A percentile compares a stretch with the other conserved stretches of the same genome.
Evolutionary conservation across 2,888 invertebrate genomes (phyloP).

Genomic region (Slavum lentiscoides): DNA sequence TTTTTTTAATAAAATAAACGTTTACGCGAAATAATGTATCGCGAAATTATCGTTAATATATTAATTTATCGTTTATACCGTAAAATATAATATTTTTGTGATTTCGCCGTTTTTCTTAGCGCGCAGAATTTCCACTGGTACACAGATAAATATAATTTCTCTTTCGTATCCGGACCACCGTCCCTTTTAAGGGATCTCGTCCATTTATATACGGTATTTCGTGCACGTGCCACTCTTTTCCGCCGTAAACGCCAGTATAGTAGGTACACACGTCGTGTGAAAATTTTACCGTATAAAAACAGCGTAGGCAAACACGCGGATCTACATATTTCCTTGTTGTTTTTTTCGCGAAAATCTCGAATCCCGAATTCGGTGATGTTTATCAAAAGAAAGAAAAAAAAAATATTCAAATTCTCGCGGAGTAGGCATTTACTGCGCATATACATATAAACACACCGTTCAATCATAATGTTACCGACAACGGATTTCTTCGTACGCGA

Average conservation of each 20-base stretch:
- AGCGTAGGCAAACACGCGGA: neutral
- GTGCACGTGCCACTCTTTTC: slow-evolving; percentile 19
- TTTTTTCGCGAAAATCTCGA: too few relatives aligned
- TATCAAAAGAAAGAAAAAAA: neutral
- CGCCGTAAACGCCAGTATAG: neutral
- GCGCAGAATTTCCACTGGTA: too few relatives aligned
- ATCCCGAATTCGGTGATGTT: neutral
- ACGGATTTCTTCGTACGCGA: too few relatives aligned
- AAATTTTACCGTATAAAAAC: neutral
- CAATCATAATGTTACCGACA: too few relatives aligned
- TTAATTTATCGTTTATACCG: neutral
- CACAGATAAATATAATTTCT: neutral
- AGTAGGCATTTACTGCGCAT: too few relatives aligned
- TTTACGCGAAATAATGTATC: neutral
- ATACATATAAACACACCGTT: too few relatives aligned
- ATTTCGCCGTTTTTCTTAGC: too few relatives aligned
- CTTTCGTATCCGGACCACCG: neutral
- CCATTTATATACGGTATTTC: slow-evolving; percentile 23
- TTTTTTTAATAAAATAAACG: neutral
- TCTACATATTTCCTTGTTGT: too few relatives aligned
- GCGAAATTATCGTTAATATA: neutral
- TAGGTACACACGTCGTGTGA: neutral
- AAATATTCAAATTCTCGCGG: neutral
- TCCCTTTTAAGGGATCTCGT: neutral
- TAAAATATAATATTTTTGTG: neutral